Base-by-base conservation (phyloP, 2,888 invertebrate genomes). In the Lypha dubia region DNA sequence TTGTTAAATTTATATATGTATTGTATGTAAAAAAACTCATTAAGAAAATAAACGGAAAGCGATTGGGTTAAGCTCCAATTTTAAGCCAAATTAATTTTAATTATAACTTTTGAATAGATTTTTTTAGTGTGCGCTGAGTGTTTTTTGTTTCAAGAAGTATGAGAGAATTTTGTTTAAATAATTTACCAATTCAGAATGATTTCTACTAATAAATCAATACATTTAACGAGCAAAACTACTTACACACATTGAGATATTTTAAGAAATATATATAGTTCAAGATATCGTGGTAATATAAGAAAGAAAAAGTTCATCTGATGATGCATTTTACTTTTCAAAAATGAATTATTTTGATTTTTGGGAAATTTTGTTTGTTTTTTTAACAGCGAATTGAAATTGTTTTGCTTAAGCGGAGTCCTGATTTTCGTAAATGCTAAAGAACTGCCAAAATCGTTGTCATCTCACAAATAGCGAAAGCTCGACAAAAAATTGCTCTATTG, bases 181-280 rank as follows among this genome's bases (percentile, higher is more conserved):
- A 84, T 81, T 81, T 81, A 84, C 77, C 84, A 84, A 84, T 84
- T 77, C 74, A 79, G 74, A 70, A 84, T 81, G 77, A 74, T 71
- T 24, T 41, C 62, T 46, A 46, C 51, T 76, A 75, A 58, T 32
- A 58, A 49, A 65, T 51, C 56, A 22, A 24, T 44, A 60, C 38
- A 28, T 67, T n/a, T 13, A 60, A 62, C 77, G 49, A 77, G 58
- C 68, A 70, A 70, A 65, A 60, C 81, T 84, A 84, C 84, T 82
- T 84, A 84, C 81, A 84, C 81, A 77, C 79, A 79, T 73, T 74
- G 63, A 77, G 49, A 73, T 67, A 73, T 68, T 58, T 68, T 17
- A 70, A 41, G 22, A 20, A 9, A 32, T 44, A n/a, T 13, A 41
- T 44, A n/a, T 73, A 17, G 49, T 53, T 70, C 32, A 38, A 51